Evolutionary conservation across 1,140 invertebrate genomes (phyloP), one percentile per base, ranked within the genome.

Genomic region (Homarus americanus): DNA sequence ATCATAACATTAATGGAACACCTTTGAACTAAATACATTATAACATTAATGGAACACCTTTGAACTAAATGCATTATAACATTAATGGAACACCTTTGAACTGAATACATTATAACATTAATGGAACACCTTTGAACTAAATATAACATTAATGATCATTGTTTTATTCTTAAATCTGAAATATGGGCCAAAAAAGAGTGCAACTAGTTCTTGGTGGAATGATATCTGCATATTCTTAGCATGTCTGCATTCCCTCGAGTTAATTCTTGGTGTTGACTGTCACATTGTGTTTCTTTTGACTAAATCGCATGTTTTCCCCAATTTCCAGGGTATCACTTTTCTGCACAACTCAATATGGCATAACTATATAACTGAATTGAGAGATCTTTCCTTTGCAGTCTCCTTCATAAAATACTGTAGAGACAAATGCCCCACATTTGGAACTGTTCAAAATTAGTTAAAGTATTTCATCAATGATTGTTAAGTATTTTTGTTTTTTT

Each of bases 281-380:
- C 53, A 80, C 40, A 63, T 87, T 53, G 63, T 80, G n/a, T 79
- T 79, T 28, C 53, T 10, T 34, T 40, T 85, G 17, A 80, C 75
- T 80, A 80, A 87, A 79, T 69, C 72, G 86, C 86, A 88, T 88
- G 86, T 69, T 40, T 80, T 88, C 28, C 41, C 41, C n/a, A 66
- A 15, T 72, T 24, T 82, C n/a, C 28, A 53, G 20, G 34, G 58
- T 84, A 66, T 41, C 82, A 84, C 49, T 66, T 84, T 72, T 66
- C 28, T 72, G 38, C 82, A 66, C 38, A 72, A 34, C 82, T 66
- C 82, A 34, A 38, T 32, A 49, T 24, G 4, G 24, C 34, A 38
- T 82, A 40, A 10, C 41, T 36, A 2, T 5, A 53, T 53, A 24
- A 12, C 32, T 75, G n/a, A 10, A 69, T 9, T 69, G 63, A 28